A percentile compares a stretch with the other conserved stretches of the same genome.
phyloP scores from a whole-genome alignment of 2,113 vertebrate species.

The Monarcha castaneiventris region DNA sequence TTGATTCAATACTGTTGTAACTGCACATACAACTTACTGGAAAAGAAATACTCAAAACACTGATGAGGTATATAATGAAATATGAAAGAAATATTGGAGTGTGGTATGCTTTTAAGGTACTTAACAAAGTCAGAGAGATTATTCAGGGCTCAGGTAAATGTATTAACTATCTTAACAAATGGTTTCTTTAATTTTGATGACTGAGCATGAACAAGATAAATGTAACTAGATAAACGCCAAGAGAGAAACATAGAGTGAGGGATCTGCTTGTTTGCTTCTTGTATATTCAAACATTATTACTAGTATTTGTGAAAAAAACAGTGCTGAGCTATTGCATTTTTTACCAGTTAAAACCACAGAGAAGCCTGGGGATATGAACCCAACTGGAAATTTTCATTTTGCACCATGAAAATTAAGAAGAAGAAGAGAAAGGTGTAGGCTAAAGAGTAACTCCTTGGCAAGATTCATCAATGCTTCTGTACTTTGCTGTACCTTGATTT shows the following conservation, averaged over 20 bases:
- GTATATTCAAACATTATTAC: neutral
- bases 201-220: neutral
- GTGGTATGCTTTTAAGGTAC: neutral
- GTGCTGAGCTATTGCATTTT: neutral
- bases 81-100: neutral
- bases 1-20: neutral
- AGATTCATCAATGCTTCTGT: neutral
- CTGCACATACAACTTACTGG: neutral
- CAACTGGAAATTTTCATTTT: neutral
- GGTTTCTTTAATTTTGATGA: neutral
- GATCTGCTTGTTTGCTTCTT: neutral
- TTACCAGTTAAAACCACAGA: neutral
- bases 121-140: neutral
- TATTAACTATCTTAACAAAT: neutral
- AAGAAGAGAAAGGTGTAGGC: rapidly evolving
- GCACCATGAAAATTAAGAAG: neutral
- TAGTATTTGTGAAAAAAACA: neutral
- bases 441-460: neutral
- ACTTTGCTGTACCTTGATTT: neutral
- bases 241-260: neutral
- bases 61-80: neutral
- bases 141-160: neutral
- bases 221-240: neutral
- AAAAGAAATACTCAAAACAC: neutral
- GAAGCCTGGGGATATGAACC: neutral